These are phyloP conservation scores for Falco rusticolus DNA, from an alignment of 2,797 vertebrate species.

Conservation along the genomic window DNA sequence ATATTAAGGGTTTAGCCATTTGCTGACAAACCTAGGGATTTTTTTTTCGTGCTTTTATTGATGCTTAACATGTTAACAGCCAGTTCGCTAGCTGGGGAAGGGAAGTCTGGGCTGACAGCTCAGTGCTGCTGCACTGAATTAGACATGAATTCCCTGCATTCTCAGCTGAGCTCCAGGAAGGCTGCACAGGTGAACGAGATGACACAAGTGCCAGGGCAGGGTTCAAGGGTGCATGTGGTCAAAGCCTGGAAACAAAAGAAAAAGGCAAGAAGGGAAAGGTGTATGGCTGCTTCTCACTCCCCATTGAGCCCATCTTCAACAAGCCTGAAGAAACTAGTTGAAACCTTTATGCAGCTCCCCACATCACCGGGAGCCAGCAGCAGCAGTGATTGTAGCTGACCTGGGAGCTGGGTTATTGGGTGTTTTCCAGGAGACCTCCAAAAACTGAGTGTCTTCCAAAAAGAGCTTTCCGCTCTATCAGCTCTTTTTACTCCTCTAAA, in stretches of 20 bases:
- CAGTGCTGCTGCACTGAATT: neutral
- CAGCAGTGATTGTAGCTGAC: neutral
- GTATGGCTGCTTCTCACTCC: neutral
- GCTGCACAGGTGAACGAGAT: neutral
- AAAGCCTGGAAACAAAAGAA: neutral
- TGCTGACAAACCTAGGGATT: conserved; percentile 30
- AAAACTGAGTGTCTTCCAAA: too few relatives aligned
- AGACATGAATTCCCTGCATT: neutral
- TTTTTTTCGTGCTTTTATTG: neutral
- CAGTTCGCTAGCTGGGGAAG: neutral
- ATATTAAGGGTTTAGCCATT: conserved; percentile 39
- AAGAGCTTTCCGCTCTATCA: neutral
- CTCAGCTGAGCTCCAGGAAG: neutral
- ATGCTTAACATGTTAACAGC: neutral
- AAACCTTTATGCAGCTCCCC: neutral
- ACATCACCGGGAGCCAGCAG: rapidly evolving
- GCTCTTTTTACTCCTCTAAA: neutral
- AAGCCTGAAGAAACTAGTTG: neutral
- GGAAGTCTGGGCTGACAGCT: neutral
- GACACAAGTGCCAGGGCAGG: neutral
- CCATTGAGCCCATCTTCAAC: neutral
- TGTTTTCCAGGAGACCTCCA: too few relatives aligned
- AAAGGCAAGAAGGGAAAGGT: neutral
- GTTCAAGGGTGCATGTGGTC: neutral
- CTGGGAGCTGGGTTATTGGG: neutral